Percentiles rank a stretch among this genome's conserved stretches.
phyloP scores from a whole-genome alignment of 1,140 invertebrate genomes.

The Drosophila ercepeae region DNA sequence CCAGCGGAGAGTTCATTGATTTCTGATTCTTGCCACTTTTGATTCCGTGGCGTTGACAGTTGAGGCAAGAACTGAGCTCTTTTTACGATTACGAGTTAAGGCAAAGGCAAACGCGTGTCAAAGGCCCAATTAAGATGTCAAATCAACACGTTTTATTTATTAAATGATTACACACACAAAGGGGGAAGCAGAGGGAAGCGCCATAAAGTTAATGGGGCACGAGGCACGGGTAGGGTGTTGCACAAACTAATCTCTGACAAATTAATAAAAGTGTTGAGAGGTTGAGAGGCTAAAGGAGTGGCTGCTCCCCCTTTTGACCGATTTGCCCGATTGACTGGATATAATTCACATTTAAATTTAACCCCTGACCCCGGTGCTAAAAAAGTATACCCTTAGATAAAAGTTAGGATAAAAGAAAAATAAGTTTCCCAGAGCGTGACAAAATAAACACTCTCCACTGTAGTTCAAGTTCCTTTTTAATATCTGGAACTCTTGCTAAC shows the following conservation, averaged over 20 bases:
- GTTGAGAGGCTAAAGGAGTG: conserved; percentile 8
- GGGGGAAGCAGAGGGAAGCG: conserved; percentile 23
- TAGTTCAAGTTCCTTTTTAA: conserved; percentile 19
- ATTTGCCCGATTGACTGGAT: conserved; percentile 42
- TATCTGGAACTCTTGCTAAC: conserved; percentile 30
- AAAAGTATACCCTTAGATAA: conserved; percentile 44
- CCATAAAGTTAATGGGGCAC: conserved; percentile 53
- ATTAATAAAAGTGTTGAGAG: conserved; percentile 41
- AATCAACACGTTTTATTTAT: conserved; percentile 76
- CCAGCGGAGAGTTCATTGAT: conserved; percentile 76
- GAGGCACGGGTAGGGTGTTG: conserved; percentile 5
- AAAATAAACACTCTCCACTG: conserved; percentile 29
- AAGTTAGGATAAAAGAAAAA: conserved; percentile 18
- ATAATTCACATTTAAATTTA: conserved; percentile 45
- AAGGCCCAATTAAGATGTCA: conserved; percentile 77
- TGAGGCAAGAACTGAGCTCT: not conserved
- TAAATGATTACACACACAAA: conserved; percentile 64
- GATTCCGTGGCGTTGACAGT: conserved; percentile 36
- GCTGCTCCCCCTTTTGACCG: conserved; percentile 32
- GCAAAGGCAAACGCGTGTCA: conserved; percentile 49
- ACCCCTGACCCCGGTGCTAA: conserved; percentile 21
- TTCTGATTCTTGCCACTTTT: conserved; percentile 41
- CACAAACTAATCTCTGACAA: conserved; percentile 58
- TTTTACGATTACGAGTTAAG: conserved; percentile 29
- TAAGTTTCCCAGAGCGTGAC: conserved; percentile 50